phyloP scores from a whole-genome alignment of 2,797 vertebrate genomes.

The Catharus ustulatus region DNA sequence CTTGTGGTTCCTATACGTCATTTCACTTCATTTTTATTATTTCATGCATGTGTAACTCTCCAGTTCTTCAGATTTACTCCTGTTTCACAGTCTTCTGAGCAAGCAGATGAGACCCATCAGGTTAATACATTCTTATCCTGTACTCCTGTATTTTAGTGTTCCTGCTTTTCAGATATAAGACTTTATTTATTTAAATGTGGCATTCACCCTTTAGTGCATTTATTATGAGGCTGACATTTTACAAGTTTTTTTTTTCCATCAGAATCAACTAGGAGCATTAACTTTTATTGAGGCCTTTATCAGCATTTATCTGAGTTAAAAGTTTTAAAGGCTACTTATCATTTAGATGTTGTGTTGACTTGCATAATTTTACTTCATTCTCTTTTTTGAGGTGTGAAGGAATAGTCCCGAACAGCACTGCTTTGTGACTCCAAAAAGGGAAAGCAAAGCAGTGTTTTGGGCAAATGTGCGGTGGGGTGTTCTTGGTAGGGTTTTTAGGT shows the following conservation, averaged over 20 bases:
- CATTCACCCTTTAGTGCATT: slow-evolving; percentile 59
- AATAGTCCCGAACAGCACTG: neutral
- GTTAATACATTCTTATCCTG: slow-evolving; percentile 21
- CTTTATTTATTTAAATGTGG: slow-evolving; percentile 65
- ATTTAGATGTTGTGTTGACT: neutral
- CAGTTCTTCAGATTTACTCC: neutral
- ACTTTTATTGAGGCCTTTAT: slow-evolving; percentile 51
- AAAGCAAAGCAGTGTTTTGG: neutral
- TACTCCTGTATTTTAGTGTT: slow-evolving; percentile 36
- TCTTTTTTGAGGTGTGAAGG: neutral
- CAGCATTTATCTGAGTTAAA: slow-evolving; percentile 45
- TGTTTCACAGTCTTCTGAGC: slow-evolving; percentile 6
- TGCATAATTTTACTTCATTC: neutral
- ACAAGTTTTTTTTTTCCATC: slow-evolving; percentile 4
- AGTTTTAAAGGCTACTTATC: slow-evolving; percentile 17
- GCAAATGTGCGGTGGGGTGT: fast-evolving
- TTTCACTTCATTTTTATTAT: slow-evolving; percentile 3
- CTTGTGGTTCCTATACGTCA: neutral
- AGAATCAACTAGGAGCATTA: slow-evolving; percentile 43
- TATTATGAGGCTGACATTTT: slow-evolving; percentile 61
- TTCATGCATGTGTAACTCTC: neutral
- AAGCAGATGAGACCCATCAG: slow-evolving; percentile 19
- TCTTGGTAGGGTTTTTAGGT: neutral
- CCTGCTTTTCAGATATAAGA: slow-evolving; percentile 34
- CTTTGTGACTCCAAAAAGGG: neutral